Evolutionary conservation across 2,113 vertebrate species (phyloP).

Genomic region (Myiozetetes cayanensis): DNA sequence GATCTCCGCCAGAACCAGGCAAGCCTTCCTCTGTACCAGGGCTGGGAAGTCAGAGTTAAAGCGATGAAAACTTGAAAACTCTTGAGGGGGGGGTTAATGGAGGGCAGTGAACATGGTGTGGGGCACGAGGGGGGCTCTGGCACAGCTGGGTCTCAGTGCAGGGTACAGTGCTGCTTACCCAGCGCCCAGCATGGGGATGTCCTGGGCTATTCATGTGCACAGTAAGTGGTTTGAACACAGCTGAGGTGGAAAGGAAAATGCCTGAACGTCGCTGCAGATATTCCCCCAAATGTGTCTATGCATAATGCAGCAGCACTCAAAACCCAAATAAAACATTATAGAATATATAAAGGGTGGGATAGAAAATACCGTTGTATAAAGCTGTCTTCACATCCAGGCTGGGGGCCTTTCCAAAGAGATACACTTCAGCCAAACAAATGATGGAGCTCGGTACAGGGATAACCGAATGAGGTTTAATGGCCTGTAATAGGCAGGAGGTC

Average conservation of each 20-base stretch:
- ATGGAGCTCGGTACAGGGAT: background rate
- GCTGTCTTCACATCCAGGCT: constrained; percentile 8
- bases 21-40: background rate
- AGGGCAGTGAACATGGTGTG: accelerated
- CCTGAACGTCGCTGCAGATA: background rate
- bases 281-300: background rate
- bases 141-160: accelerated
- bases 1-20: background rate
- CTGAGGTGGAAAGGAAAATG: background rate
- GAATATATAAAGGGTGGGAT: background rate
- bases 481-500: constrained; percentile 9
- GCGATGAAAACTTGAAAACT: background rate
- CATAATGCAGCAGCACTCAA: background rate
- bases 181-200: accelerated
- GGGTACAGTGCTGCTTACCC: background rate
- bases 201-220: background rate
- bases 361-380: constrained; percentile 29
- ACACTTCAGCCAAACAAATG: constrained; percentile 1
- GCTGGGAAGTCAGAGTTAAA: background rate
- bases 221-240: background rate
- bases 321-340: constrained; percentile 29
- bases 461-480: background rate
- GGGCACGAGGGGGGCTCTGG: background rate
- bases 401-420: constrained; percentile 25
- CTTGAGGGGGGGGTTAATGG: background rate